Base-by-base conservation (phyloP, 2,888 invertebrate genomes). In the Cataglyphis albicans region DNA sequence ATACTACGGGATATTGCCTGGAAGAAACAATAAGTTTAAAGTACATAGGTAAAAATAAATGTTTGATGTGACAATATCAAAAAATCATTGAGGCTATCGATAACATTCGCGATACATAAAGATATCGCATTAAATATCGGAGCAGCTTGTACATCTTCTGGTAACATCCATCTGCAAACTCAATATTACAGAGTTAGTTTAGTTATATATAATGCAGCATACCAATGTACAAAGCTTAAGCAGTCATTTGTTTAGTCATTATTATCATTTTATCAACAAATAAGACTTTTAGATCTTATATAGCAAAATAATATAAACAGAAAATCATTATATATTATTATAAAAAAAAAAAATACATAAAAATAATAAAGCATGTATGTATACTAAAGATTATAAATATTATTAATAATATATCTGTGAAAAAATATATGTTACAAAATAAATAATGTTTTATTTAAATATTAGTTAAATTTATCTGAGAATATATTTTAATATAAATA, bases 101-200 rank as follows among this genome's bases (percentile, higher is more conserved):
- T 81, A 75, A 76, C 64, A 67, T 82, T 85, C 76, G 81, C 57
- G 80, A 76, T 76, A 85, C 72, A 76, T 84, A 85, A 88, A 80
- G 87, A 67, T 78, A 63, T 73, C 57, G 82, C 82, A 70, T 55
- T 87, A 89, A 84, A 63, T 74, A 88, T 87, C 76, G 74, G 76
- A 75, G 87, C 87, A 87, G 88, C 84, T 86, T 84, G 89, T 85
- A 84, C 83, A 81, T 92, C 88, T 91, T 85, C 88, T 70, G 85
- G 83, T 87, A 88, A 85, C 88, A 90, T 90, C 92, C 93, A 93
- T 91, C 94, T 94, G 94, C 89, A 92, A 94, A 94, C 94, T 94
- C 92, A 94, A 94, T 93, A 93, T 91, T 88, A 83, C 73, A 82
- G 81, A 90, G 90, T 89, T 90, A 89, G 83, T 84, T 89, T 90